These are phyloP conservation scores for Cyanocitta stelleri DNA, from an alignment of 2,113 vertebrate genomes.

Conservation along the genomic window DNA sequence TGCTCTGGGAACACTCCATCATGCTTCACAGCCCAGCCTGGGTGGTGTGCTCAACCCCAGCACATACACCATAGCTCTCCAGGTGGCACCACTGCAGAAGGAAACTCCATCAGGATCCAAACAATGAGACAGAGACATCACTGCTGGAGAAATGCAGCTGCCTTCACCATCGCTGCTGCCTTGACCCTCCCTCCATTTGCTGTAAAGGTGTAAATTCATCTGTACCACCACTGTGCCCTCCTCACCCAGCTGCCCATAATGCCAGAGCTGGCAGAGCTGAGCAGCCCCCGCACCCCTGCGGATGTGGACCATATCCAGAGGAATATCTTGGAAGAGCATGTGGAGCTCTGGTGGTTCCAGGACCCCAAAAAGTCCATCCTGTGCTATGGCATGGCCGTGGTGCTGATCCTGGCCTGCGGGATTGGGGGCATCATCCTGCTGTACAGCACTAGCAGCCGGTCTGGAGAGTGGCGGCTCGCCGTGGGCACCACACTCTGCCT, in stretches of 20 bases:
- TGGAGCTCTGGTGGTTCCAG: conserved; percentile 97
- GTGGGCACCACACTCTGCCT: conserved; percentile 88
- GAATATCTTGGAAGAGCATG: conserved; percentile 89
- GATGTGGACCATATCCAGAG: conserved; percentile 77
- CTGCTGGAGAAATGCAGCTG: neutral
- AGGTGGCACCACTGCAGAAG: neutral
- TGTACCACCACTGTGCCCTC: neutral
- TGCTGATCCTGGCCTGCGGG: conserved; percentile 87
- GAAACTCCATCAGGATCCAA: neutral
- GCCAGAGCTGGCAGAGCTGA: conserved; percentile 79
- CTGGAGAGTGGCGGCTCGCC: conserved; percentile 91
- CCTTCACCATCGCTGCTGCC: neutral
- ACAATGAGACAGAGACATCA: neutral
- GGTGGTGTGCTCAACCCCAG: neutral
- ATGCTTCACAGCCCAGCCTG: neutral
- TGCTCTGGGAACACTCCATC: neutral
- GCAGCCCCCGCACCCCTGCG: conserved; percentile 50
- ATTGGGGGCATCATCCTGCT: conserved; percentile 87
- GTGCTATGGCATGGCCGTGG: conserved; percentile 86
- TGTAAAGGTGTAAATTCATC: neutral
- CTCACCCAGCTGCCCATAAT: conserved; percentile 37
- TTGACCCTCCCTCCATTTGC: neutral
- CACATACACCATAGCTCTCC: neutral
- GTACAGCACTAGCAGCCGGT: conserved; percentile 92
- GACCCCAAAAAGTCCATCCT: conserved; percentile 88